phyloP scores from a whole-genome alignment of 2,113 vertebrate genomes.

The Gobiocypris rarus region DNA sequence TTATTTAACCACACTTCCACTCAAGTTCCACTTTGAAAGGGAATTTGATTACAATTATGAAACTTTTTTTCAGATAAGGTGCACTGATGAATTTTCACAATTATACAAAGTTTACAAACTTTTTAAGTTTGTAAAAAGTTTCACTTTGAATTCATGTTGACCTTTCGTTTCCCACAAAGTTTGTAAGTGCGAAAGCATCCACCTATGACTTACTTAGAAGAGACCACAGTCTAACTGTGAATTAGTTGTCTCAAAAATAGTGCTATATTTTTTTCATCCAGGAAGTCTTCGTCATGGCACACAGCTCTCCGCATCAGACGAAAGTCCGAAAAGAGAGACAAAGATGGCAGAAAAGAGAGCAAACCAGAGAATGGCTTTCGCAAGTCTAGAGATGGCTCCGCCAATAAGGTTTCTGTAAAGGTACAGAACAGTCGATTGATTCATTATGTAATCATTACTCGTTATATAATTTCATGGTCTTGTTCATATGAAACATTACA shows the following conservation, averaged over 20 bases:
- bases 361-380: conserved; percentile 95
- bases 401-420: conserved; percentile 97
- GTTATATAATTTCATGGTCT: not conserved
- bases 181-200: not conserved
- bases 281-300: conserved; percentile 98
- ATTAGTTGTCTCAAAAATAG: no score
- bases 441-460: not conserved
- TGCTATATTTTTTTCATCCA: conserved; percentile 53
- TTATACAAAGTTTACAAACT: no score
- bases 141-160: not conserved
- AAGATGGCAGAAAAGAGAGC: conserved; percentile 75
- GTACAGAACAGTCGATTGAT: conserved; percentile 65
- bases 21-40: no score
- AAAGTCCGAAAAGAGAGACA: conserved; percentile 97
- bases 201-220: not conserved
- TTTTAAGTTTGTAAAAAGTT: not conserved
- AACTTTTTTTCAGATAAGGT: not conserved
- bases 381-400: conserved; percentile 89
- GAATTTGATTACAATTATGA: not conserved
- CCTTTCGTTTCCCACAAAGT: not conserved
- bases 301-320: conserved; percentile 96
- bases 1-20: no score
- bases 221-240: not conserved
- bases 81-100: no score
- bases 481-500: not conserved